phyloP scores from a whole-genome alignment of 1,140 invertebrate genomes.

The Coenobita brevimanus region DNA sequence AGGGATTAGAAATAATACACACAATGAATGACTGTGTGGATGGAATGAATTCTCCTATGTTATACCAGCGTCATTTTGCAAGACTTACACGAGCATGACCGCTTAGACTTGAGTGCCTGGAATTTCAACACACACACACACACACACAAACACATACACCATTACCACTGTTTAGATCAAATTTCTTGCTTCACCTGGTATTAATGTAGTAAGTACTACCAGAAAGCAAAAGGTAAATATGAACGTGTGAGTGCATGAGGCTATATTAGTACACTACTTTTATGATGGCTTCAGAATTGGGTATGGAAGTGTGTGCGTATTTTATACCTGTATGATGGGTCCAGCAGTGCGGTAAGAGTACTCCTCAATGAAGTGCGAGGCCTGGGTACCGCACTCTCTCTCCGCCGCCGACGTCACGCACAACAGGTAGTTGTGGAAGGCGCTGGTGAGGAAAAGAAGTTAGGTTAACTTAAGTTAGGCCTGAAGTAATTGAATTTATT shows the following conservation, averaged over 20 bases:
- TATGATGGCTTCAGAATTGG: no score
- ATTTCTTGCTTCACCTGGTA: not conserved
- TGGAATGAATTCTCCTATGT: no score
- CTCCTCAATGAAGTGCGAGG: constrained; percentile 48
- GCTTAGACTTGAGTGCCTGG: not conserved
- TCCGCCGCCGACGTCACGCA: constrained; percentile 54
- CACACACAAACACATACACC: not conserved
- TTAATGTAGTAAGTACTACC: no score
- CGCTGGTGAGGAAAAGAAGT: not conserved
- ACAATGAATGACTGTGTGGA: not conserved
- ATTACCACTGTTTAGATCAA: not conserved
- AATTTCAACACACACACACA: not conserved
- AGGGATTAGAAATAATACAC: not conserved
- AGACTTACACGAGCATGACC: not conserved
- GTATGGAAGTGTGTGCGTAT: no score
- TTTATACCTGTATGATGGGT: constrained; percentile 46
- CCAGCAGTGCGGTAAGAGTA: constrained; percentile 51
- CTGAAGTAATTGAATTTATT: not conserved
- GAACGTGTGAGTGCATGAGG: no score
- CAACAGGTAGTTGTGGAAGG: constrained; percentile 59
- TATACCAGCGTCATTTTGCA: not conserved
- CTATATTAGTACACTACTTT: no score
- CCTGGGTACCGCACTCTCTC: constrained; percentile 37
- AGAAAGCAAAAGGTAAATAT: no score
- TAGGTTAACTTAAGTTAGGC: not conserved